Evolutionary conservation across 2,888 invertebrate genomes (phyloP).

Genomic region (Ophion obscuratus): DNA sequence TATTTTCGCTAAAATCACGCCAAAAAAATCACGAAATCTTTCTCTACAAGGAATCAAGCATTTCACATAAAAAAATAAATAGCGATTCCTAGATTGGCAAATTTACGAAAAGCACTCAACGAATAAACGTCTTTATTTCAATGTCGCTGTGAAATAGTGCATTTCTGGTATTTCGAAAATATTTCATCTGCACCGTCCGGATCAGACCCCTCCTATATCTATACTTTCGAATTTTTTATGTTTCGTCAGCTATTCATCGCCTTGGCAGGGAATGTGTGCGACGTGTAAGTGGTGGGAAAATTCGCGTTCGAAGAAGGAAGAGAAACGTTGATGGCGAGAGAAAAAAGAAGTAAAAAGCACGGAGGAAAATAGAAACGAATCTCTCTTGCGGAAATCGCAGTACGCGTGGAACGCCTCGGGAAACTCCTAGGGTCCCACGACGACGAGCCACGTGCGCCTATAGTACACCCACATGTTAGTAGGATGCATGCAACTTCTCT

Average conservation of each 20-base stretch:
- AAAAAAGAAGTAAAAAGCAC: background rate
- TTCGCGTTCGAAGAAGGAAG: conserved; percentile 28
- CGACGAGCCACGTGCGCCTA: conserved; percentile 54
- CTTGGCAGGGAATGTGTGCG: conserved; percentile 3
- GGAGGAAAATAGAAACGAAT: conserved; percentile 15
- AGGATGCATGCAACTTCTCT: conserved; percentile 52
- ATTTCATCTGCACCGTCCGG: no score
- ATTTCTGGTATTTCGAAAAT: no score
- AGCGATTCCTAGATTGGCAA: no score
- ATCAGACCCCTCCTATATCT: no score
- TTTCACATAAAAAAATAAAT: no score
- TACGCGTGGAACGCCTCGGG: conserved; percentile 27
- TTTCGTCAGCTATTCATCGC: background rate
- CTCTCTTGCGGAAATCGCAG: conserved; percentile 25
- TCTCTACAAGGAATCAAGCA: no score
- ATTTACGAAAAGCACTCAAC: no score
- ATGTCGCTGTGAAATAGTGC: no score
- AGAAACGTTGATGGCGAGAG: conserved; percentile 40
- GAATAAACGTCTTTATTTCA: no score
- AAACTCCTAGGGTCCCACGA: conserved; percentile 47
- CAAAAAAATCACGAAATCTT: no score
- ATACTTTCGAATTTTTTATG: background rate
- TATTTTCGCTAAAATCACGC: no score
- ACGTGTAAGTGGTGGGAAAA: conserved; percentile 32
- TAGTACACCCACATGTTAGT: conserved; percentile 38